phyloP scores from a whole-genome alignment of 2,797 vertebrate genomes.

The Centropyge bicolor region DNA sequence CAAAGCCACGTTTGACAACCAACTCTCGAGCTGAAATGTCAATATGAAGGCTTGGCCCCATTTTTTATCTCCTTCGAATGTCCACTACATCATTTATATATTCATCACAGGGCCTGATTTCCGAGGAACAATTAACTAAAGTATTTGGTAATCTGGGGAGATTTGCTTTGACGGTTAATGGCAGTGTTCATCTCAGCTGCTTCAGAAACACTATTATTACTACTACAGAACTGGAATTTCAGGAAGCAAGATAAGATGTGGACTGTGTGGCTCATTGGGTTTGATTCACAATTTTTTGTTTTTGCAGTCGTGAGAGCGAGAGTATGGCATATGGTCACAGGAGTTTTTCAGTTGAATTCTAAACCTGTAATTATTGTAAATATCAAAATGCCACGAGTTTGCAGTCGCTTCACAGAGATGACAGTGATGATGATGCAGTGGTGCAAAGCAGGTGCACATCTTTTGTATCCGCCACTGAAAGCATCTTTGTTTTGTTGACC shows the following conservation, averaged over 20 bases:
- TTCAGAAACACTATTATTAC: background rate
- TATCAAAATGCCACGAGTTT: conserved; percentile 21
- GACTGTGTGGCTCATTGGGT: background rate
- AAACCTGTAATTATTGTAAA: conserved; percentile 28
- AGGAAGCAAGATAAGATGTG: background rate
- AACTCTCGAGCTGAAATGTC: conserved; percentile 24
- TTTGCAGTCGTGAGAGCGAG: background rate
- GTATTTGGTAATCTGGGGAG: background rate
- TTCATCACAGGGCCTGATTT: background rate
- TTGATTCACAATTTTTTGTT: background rate
- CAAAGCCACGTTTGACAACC: conserved; percentile 25
- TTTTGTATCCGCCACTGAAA: conserved; percentile 41
- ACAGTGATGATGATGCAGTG: conserved; percentile 5
- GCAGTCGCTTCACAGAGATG: background rate
- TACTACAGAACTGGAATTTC: conserved; percentile 11
- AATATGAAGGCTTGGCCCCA: background rate
- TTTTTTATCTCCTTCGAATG: conserved; percentile 13
- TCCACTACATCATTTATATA: background rate
- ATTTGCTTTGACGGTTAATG: conserved; percentile 19
- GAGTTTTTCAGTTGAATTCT: background rate
- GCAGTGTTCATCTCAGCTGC: background rate
- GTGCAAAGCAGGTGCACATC: conserved; percentile 9
- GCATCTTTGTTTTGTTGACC: conserved; percentile 55
- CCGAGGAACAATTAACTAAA: background rate
- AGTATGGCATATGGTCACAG: background rate